Percentiles rank a stretch among this genome's conserved stretches.
phyloP scores from a whole-genome alignment of 2,888 invertebrate species.

The Phania funesta region DNA sequence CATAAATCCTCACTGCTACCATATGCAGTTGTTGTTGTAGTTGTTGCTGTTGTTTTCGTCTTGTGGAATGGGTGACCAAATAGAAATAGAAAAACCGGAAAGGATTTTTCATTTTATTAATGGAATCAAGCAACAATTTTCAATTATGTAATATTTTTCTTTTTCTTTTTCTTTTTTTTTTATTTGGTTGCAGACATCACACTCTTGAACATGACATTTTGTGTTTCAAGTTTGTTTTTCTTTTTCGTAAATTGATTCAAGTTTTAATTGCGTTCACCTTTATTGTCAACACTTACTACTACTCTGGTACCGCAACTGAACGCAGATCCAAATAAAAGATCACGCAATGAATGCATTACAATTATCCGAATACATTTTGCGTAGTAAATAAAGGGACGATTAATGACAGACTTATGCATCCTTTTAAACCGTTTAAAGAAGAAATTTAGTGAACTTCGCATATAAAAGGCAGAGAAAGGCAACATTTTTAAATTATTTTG shows the following conservation, averaged over 20 bases:
- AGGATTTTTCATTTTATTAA: constrained; percentile 52
- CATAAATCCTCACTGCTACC: background rate
- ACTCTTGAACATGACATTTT: constrained; percentile 28
- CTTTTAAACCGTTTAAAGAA: too few species aligned
- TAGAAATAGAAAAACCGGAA: constrained; percentile 63
- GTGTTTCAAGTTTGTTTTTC: background rate
- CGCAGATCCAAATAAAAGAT: background rate
- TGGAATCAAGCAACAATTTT: constrained; percentile 49
- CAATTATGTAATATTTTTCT: constrained; percentile 57
- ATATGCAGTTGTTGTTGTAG: background rate
- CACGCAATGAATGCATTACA: background rate
- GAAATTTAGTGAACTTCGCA: too few species aligned
- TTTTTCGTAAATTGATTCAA: constrained; percentile 28
- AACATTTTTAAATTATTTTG: too few species aligned
- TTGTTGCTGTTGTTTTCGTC: background rate
- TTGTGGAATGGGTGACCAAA: constrained; percentile 54
- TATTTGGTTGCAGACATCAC: background rate
- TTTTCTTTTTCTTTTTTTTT: background rate
- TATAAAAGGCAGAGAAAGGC: too few species aligned
- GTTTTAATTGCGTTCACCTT: constrained; percentile 53
- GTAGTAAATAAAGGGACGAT: constrained; percentile 50
- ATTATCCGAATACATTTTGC: background rate
- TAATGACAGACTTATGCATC: too few species aligned
- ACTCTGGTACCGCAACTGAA: background rate
- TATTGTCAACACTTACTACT: constrained; percentile 1